These are phyloP conservation scores for Ispidina lecontei DNA, from an alignment of 2,797 vertebrate species.

Conservation along the genomic window DNA sequence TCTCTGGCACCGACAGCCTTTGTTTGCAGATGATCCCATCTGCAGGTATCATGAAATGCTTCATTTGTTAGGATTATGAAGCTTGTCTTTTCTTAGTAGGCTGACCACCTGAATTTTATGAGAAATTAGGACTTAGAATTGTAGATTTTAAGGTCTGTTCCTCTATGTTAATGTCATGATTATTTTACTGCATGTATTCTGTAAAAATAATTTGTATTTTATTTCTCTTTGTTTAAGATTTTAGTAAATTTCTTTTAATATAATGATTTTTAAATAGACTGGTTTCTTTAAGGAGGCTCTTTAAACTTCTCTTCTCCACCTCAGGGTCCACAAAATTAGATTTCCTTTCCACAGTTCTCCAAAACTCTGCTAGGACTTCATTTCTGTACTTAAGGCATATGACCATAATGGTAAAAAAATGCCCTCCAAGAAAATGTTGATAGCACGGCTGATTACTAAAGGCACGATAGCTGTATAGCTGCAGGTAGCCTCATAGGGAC, in stretches of 20 bases:
- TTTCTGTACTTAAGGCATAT: background rate
- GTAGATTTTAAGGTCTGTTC: background rate
- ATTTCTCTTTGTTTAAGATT: background rate
- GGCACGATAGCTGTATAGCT: background rate
- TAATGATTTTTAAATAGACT: background rate
- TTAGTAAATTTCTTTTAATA: background rate
- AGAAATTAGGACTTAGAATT: background rate
- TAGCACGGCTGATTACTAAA: background rate
- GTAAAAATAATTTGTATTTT: background rate
- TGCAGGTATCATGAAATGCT: background rate
- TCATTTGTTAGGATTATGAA: background rate
- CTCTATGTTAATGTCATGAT: background rate
- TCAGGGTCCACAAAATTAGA: background rate
- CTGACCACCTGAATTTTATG: background rate
- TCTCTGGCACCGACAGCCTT: background rate
- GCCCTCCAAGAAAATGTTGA: background rate
- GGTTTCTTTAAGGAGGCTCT: background rate
- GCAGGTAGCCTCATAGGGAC: background rate
- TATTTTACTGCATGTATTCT: background rate
- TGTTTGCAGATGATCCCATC: background rate
- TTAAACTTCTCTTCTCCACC: background rate
- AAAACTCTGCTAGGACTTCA: background rate
- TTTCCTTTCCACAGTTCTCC: background rate
- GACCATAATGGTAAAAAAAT: background rate
- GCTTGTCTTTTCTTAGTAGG: background rate